Percentiles rank a stretch among this genome's conserved stretches.
phyloP scores from a whole-genome alignment of 2,113 vertebrate genomes.

The Anguilla japonica region DNA sequence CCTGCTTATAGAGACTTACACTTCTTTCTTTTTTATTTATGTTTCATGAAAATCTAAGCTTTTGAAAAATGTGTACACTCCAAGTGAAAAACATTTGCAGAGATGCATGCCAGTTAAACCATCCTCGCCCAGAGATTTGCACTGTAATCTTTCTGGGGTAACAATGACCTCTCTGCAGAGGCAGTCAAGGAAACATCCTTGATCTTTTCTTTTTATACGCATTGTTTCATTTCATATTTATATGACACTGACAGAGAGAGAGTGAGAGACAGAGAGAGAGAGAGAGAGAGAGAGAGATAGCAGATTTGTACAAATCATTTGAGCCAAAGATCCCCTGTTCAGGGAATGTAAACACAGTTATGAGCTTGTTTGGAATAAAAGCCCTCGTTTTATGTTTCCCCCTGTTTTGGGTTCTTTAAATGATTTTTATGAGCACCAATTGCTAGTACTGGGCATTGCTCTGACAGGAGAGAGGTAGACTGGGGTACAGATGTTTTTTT shows the following conservation, averaged over 20 bases:
- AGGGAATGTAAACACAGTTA: not conserved
- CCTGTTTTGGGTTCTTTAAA: not conserved
- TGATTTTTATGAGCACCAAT: not conserved
- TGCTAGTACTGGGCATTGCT: not conserved
- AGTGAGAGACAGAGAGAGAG: not conserved
- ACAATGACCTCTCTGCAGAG: not conserved
- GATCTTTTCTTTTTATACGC: not conserved
- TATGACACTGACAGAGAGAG: not conserved
- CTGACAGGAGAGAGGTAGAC: not conserved
- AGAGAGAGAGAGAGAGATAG: not conserved
- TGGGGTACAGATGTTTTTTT: not conserved
- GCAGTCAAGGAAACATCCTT: not conserved
- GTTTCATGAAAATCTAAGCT: constrained; percentile 19
- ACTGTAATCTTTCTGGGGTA: constrained; percentile 3
- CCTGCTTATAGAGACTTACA: constrained; percentile 22
- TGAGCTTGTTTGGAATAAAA: not conserved
- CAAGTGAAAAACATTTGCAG: constrained; percentile 25
- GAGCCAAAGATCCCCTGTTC: not conserved
- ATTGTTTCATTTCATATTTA: not conserved
- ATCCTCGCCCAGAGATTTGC: not conserved
- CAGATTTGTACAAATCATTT: not conserved
- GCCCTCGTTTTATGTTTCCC: not conserved
- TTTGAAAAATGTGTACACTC: not conserved
- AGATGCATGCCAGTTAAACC: constrained; percentile 35
- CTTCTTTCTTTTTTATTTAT: constrained; percentile 18